Conservation (phyloP, 2,797 vertebrate species). For the Tadarida brasiliensis region DNA sequence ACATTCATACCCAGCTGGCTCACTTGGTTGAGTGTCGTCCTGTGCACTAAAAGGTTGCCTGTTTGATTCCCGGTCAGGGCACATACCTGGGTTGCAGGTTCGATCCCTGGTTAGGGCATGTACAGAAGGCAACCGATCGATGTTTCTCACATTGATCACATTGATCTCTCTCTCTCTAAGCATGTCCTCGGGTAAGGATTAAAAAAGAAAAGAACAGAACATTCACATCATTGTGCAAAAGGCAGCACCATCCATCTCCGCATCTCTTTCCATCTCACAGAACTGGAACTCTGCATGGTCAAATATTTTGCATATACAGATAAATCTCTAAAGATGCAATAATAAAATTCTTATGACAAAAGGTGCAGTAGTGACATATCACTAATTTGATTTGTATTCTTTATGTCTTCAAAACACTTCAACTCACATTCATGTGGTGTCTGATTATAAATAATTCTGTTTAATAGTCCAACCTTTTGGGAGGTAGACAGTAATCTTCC, state of each 20-base stretch:
- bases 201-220: not conserved
- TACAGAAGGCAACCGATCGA: too few relatives aligned
- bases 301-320: not conserved
- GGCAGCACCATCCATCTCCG: accelerated
- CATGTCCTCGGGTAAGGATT: too few relatives aligned
- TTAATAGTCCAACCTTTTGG: slow-evolving; percentile 8
- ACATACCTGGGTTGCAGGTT: too few relatives aligned
- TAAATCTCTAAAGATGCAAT: not conserved
- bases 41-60: too few relatives aligned
- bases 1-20: too few relatives aligned
- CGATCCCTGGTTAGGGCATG: too few relatives aligned
- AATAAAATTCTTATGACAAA: not conserved
- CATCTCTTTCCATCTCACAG: not conserved
- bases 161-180: too few relatives aligned
- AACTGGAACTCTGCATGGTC: not conserved
- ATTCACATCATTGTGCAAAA: accelerated
- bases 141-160: too few relatives aligned
- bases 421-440: not conserved
- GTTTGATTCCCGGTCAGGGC: too few relatives aligned
- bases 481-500: not conserved
- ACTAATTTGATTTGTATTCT: not conserved
- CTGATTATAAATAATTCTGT: not conserved
- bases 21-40: too few relatives aligned
- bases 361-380: not conserved
- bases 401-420: not conserved